Percentiles rank a stretch among this genome's conserved stretches.
These are phyloP conservation scores for Periparus ater DNA, from an alignment of 2,797 vertebrate genomes.

Conservation along the genomic window DNA sequence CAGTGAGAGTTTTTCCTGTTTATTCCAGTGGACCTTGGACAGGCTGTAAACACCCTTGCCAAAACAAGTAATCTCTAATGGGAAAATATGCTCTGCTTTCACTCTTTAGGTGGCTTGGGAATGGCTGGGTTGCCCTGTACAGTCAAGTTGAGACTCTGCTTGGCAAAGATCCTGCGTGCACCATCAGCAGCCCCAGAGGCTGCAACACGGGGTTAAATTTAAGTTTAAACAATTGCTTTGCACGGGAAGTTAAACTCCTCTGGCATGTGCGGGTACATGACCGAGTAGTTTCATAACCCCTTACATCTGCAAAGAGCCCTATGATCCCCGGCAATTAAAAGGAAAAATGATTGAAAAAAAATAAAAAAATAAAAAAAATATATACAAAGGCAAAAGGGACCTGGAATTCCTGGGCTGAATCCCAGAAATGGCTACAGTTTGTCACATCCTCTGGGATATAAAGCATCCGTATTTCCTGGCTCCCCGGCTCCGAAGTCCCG, in stretches of 20 bases:
- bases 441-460: not conserved
- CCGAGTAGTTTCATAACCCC: not conserved
- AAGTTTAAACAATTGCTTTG: not conserved
- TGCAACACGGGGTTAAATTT: not conserved
- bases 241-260: not conserved
- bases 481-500: not conserved
- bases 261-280: rapidly evolving
- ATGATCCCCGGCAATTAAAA: not conserved
- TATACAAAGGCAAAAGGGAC: not conserved
- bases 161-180: rapidly evolving
- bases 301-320: not conserved
- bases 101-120: not conserved
- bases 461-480: not conserved
- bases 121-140: not conserved
- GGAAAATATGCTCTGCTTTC: not conserved
- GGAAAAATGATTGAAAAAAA: rapidly evolving
- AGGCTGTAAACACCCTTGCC: not conserved
- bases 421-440: not conserved
- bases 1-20: not conserved
- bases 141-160: not conserved
- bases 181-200: not conserved
- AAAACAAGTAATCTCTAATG: not conserved
- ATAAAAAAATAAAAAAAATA: too few species aligned
- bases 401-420: not conserved
- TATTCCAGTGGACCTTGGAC: not conserved